These are phyloP conservation scores for Orchestia grillus DNA, from an alignment of 1,140 invertebrate species.

Conservation along the genomic window DNA sequence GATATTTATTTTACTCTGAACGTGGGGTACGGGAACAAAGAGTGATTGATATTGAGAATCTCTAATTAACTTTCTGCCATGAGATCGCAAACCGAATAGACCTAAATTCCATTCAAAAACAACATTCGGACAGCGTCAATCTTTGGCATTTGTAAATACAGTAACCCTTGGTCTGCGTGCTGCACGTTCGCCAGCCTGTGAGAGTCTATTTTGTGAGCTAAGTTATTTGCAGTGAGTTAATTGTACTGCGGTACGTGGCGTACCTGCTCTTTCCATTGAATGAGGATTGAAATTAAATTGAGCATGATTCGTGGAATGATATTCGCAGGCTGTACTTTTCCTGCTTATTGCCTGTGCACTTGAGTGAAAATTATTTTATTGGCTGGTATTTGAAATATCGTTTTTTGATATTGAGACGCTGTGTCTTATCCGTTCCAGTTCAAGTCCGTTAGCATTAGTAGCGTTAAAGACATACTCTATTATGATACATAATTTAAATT, in stretches of 20 bases:
- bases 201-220: background rate
- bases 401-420: no score
- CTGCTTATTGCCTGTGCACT: no score
- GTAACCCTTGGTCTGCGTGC: background rate
- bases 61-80: background rate
- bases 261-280: background rate
- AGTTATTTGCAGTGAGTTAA: background rate
- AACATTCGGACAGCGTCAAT: background rate
- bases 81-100: background rate
- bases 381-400: no score
- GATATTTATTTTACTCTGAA: background rate
- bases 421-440: no score
- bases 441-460: no score
- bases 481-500: no score
- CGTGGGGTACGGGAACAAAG: background rate
- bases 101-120: background rate
- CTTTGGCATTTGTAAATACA: background rate
- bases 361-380: no score
- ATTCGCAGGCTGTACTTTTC: no score
- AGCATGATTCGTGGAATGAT: no score
- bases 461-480: no score
- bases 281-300: no score
- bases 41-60: background rate
- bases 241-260: background rate
- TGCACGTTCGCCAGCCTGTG: background rate